These are phyloP conservation scores for Pelosia muscerda DNA, from an alignment of 2,888 invertebrate genomes.

Conservation along the genomic window DNA sequence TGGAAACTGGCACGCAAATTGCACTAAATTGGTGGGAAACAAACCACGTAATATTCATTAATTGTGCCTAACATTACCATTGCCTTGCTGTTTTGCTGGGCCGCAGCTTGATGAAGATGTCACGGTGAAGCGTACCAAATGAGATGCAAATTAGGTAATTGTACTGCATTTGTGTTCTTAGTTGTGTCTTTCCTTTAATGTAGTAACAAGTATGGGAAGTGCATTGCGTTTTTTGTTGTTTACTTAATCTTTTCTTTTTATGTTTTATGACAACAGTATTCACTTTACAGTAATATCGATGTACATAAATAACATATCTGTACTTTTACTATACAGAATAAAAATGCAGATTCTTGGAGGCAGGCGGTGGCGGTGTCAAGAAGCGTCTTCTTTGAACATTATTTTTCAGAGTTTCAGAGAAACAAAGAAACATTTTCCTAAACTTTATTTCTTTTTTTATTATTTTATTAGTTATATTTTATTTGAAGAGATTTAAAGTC, in stretches of 20 bases:
- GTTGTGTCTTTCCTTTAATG: constrained; percentile 38
- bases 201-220: constrained; percentile 38
- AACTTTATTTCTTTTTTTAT: too few relatives aligned
- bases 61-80: constrained; percentile 34
- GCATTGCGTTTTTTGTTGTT: constrained; percentile 25
- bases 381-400: too few relatives aligned
- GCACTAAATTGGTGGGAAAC: constrained; percentile 40
- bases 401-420: too few relatives aligned
- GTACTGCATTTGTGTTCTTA: constrained; percentile 40
- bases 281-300: too few relatives aligned
- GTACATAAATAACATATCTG: too few relatives aligned
- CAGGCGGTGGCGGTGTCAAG: too few relatives aligned
- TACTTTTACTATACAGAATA: too few relatives aligned
- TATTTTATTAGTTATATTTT: too few relatives aligned
- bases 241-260: not conserved
- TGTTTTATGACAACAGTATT: not conserved
- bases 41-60: constrained; percentile 47
- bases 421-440: too few relatives aligned
- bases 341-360: too few relatives aligned
- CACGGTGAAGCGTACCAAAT: constrained; percentile 36
- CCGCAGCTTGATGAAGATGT: constrained; percentile 27
- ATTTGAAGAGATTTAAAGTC: too few relatives aligned
- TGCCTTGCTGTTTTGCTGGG: constrained; percentile 34
- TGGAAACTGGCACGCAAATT: constrained; percentile 39
- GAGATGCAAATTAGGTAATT: constrained; percentile 54